Base-by-base conservation (phyloP, 2,888 invertebrate genomes). In the Lycaena phlaeas region DNA sequence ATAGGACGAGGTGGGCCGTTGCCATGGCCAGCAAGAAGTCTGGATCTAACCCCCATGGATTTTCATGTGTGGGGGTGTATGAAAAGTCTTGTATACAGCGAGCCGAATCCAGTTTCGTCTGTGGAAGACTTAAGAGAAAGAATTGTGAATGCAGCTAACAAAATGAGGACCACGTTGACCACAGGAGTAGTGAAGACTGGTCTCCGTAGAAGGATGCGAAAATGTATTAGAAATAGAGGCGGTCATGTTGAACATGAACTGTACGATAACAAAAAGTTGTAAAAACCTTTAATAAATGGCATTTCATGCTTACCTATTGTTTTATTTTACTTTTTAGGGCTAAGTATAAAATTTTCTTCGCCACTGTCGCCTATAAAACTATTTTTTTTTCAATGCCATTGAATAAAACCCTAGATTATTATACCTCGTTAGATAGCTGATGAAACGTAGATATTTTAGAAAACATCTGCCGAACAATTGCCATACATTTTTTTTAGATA, bases 1-100 rank as follows among this genome's bases (percentile, higher is more conserved):
- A 48, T 49, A 27, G 51, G 50, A 39, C 31, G 52, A 52, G 50
- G 53, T 45, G 54, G 53, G 34, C 53, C 50, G 2, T 26, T 52
- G 30, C 49, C 52, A 3, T 58, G 56, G 53, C 52, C 53, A 51
- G 51, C 54, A 4, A 49, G 52, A 45, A 44, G 48, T 44, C 51
- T 49, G 7, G 51, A 52, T 44, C 41, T 53, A 27, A 50, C 51
- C 28, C 50, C 49, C 27, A 45, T 51, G 49, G 51, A 53, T 50
- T 51, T 56, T 48, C 30, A 51, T 46, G 49, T 51, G 17, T 52
- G 49, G 51, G 47, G 48, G 44, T 34, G 31, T 38, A 49, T 49
- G 45, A 51, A 51, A 28, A 48, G 40, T 37, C 38, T 51, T 5
- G 51, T 49, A 2, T 49, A 48, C 45, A 44, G 36, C 15, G 41